Evolutionary conservation across 2,113 vertebrate genomes (phyloP).

Genomic region (Albula goreensis): DNA sequence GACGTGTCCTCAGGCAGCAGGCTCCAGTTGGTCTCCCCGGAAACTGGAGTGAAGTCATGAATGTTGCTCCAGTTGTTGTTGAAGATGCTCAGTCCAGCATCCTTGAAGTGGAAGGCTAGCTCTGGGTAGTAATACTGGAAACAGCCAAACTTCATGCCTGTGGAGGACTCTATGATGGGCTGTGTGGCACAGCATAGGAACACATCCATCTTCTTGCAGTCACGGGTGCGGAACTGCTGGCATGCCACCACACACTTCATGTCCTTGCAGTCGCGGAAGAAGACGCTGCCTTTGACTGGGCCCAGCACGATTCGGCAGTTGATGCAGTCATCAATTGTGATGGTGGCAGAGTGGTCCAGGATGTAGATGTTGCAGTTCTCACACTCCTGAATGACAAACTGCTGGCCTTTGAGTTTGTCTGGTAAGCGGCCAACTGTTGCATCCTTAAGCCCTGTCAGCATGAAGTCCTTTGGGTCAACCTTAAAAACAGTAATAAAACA

Average conservation of each 20-base stretch:
- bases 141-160: conserved; percentile 89
- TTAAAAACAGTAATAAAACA: conserved; percentile 42
- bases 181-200: conserved; percentile 94
- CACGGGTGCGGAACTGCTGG: conserved; percentile 91
- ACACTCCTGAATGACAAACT: conserved; percentile 93
- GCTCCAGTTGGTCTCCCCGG: conserved; percentile 90
- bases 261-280: conserved; percentile 92
- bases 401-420: conserved; percentile 87
- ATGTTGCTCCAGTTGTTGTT: conserved; percentile 98
- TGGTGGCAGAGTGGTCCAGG: conserved; percentile 88
- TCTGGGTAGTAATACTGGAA: conserved; percentile 97
- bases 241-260: conserved; percentile 90
- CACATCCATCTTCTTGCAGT: conserved; percentile 91
- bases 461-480: conserved; percentile 93
- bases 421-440: conserved; percentile 84
- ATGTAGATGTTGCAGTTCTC: conserved; percentile 92
- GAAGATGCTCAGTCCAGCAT: conserved; percentile 93
- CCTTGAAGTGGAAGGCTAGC: conserved; percentile 91
- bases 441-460: conserved; percentile 83
- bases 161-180: conserved; percentile 92
- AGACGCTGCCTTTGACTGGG: conserved; percentile 89
- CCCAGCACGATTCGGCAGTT: conserved; percentile 88
- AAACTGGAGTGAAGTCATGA: conserved; percentile 92
- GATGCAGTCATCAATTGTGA: conserved; percentile 92
- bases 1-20: conserved; percentile 76